Conservation (phyloP, 2,797 vertebrate species). For the Enteromius thamalakanensis region DNA sequence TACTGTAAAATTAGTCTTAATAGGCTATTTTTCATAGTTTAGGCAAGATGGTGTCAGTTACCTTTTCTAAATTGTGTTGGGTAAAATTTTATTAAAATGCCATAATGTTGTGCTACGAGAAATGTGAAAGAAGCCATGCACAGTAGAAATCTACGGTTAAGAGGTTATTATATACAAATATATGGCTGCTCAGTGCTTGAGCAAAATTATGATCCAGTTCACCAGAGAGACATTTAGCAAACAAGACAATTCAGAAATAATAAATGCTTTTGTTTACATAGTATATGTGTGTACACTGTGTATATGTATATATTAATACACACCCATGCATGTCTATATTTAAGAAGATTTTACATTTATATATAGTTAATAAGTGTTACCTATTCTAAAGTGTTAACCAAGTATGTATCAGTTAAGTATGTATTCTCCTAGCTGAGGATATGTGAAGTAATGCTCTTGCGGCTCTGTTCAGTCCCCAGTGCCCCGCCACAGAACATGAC, state of each 20-base stretch:
- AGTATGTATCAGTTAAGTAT: neutral
- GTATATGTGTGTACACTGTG: too few species aligned
- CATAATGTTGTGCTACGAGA: neutral
- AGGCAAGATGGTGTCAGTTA: neutral
- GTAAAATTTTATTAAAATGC: neutral
- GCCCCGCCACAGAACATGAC: conserved; percentile 95
- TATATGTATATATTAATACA: too few species aligned
- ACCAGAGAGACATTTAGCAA: neutral
- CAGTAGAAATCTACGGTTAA: neutral
- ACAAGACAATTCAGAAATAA: neutral
- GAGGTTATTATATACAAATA: neutral
- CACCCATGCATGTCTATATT: too few species aligned
- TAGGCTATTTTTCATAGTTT: neutral
- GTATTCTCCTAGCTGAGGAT: neutral
- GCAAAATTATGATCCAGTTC: neutral
- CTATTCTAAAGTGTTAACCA: too few species aligned
- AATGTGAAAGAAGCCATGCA: neutral
- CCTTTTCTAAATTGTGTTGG: too few species aligned
- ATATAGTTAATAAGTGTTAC: neutral
- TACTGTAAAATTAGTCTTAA: neutral
- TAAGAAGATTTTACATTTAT: too few species aligned
- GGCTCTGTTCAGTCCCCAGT: conserved; percentile 83
- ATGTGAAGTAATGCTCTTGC: neutral
- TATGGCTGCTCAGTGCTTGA: neutral
- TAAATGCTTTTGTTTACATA: neutral